Conservation (phyloP, 2,797 vertebrate genomes). For the Dendrocincla tyrannina region DNA sequence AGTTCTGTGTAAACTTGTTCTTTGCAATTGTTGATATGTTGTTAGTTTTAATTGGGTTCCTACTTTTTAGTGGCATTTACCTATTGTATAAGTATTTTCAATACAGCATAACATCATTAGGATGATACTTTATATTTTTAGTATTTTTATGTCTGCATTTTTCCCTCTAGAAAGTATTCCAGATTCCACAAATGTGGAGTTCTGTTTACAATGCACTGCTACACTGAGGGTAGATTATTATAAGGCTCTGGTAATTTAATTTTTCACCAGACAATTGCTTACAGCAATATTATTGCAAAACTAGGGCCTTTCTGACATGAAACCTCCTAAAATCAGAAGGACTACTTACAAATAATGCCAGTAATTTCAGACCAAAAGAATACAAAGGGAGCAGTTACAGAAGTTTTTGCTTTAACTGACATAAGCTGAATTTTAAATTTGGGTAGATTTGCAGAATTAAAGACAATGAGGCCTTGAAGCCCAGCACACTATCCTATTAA, state of each 20-base stretch:
- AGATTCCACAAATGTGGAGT: constrained; percentile 2
- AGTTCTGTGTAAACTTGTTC: neutral
- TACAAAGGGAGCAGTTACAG: neutral
- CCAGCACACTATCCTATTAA: neutral
- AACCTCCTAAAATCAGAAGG: neutral
- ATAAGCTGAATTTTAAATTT: neutral
- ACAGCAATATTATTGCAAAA: constrained; percentile 10
- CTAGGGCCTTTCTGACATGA: neutral
- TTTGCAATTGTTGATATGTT: neutral
- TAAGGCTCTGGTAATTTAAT: neutral
- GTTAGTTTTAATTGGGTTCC: neutral
- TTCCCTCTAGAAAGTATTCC: constrained; percentile 9
- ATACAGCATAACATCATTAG: neutral
- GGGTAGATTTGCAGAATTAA: neutral
- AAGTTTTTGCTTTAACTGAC: neutral
- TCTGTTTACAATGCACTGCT: neutral
- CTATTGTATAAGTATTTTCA: neutral
- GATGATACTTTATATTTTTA: constrained; percentile 31
- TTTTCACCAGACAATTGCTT: neutral
- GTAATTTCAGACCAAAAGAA: constrained; percentile 7
- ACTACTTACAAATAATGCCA: neutral
- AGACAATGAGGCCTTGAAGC: neutral
- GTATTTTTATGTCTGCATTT: constrained; percentile 44
- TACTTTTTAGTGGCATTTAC: neutral
- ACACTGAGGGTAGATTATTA: neutral